A percentile compares a stretch with the other conserved stretches of the same genome.
phyloP scores from a whole-genome alignment of 2,113 vertebrate species.

The human region DNA sequence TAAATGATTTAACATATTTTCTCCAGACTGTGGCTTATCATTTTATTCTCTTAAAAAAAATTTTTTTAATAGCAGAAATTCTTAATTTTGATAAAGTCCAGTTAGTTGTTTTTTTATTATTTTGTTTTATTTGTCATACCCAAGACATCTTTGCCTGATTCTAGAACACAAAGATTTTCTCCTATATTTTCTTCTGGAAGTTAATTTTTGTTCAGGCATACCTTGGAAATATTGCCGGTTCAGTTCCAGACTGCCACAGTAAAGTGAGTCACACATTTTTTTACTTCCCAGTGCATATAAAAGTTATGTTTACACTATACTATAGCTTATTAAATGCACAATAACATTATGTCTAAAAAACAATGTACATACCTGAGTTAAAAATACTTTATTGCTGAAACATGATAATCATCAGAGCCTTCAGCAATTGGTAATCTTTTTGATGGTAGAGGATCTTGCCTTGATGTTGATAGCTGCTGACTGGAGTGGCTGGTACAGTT shows the following conservation, averaged over 20 bases:
- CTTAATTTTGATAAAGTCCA: slow-evolving; percentile 17
- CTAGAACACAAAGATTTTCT: background rate
- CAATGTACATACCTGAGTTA: background rate
- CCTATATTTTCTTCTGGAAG: background rate
- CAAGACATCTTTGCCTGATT: background rate
- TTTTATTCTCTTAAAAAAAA: background rate
- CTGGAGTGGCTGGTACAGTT: background rate
- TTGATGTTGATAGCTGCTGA: background rate
- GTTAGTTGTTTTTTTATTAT: background rate
- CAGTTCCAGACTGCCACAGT: background rate
- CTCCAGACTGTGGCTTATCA: background rate
- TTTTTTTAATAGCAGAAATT: background rate
- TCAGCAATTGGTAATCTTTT: background rate
- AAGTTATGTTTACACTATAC: background rate
- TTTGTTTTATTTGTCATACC: background rate
- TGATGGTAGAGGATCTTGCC: background rate
- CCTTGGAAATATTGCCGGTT: background rate
- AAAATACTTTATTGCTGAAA: background rate
- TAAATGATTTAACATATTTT: background rate
- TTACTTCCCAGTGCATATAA: background rate
- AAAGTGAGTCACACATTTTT: background rate
- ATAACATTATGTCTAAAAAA: background rate
- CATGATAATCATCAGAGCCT: background rate
- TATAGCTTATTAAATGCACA: background rate
- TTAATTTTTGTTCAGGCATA: background rate